phyloP scores from a whole-genome alignment of 2,797 vertebrate species.

The Chelon auratus region DNA sequence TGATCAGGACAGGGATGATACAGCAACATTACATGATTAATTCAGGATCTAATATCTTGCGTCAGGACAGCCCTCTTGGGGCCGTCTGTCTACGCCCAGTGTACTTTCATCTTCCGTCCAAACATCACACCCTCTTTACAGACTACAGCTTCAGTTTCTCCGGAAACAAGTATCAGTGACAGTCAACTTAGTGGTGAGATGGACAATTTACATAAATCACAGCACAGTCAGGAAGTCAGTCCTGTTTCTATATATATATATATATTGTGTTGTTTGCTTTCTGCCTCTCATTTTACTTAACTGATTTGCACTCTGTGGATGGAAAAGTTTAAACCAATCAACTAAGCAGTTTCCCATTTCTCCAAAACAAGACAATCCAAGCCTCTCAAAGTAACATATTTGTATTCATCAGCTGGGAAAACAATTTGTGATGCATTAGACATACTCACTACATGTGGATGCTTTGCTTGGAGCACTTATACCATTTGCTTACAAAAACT shows the following conservation, averaged over 20 bases:
- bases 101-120: slow-evolving; percentile 72
- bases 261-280: slow-evolving; percentile 31
- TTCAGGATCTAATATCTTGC: slow-evolving; percentile 79
- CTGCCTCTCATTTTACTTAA: slow-evolving; percentile 18
- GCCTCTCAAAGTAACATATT: slow-evolving; percentile 55
- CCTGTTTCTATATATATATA: slow-evolving; percentile 22
- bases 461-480: slow-evolving; percentile 40
- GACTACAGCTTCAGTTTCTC: slow-evolving; percentile 55
- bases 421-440: slow-evolving; percentile 59
- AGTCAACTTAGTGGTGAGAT: slow-evolving; percentile 37
- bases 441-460: slow-evolving; percentile 38
- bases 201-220: slow-evolving; percentile 45
- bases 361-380: slow-evolving; percentile 51
- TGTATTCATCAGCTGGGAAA: slow-evolving; percentile 56
- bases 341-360: slow-evolving; percentile 57
- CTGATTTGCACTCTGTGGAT: slow-evolving; percentile 55
- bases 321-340: slow-evolving; percentile 24
- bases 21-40: slow-evolving; percentile 85
- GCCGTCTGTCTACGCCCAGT: slow-evolving; percentile 38
- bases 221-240: slow-evolving; percentile 22
- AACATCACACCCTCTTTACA: slow-evolving; percentile 60
- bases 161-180: slow-evolving; percentile 32
- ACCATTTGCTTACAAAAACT: slow-evolving; percentile 58
- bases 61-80: slow-evolving; percentile 68
- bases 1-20: slow-evolving; percentile 83